A percentile compares a stretch with the other conserved stretches of the same genome.
Evolutionary conservation across 2,888 invertebrate genomes (phyloP).

Genomic region (Catocala nupta): DNA sequence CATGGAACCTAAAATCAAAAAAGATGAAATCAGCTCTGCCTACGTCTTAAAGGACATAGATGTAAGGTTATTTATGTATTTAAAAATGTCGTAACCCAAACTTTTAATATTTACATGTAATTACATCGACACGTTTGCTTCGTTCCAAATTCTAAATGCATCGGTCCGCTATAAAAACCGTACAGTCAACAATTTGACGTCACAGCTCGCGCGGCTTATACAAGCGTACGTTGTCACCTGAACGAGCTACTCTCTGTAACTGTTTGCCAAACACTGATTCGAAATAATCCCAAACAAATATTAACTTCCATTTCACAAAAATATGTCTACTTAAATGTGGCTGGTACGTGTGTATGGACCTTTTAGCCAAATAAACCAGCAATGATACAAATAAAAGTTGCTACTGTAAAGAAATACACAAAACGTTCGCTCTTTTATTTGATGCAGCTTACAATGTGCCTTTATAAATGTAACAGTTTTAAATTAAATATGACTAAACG

Average conservation of each 20-base stretch:
- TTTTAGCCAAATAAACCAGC: too few relatives aligned
- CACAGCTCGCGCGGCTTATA: slow-evolving; percentile 21
- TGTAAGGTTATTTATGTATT: too few relatives aligned
- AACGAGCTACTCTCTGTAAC: slow-evolving; percentile 26
- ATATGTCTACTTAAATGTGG: slow-evolving; percentile 22
- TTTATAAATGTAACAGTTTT: neutral
- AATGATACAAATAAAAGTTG: too few relatives aligned
- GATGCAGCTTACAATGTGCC: neutral
- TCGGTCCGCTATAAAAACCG: slow-evolving; percentile 39
- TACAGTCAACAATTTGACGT: slow-evolving; percentile 39
- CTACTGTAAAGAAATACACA: too few relatives aligned
- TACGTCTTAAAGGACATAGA: too few relatives aligned
- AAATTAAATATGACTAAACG: neutral
- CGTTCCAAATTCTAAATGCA: slow-evolving; percentile 26
- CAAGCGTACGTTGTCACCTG: slow-evolving; percentile 39
- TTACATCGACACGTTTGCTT: slow-evolving; percentile 26
- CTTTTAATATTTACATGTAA: neutral
- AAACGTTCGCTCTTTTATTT: neutral
- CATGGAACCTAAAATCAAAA: too few relatives aligned
- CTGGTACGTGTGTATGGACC: too few relatives aligned
- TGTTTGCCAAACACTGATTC: slow-evolving; percentile 60
- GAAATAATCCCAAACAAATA: slow-evolving; percentile 68
- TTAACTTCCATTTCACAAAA: slow-evolving; percentile 61
- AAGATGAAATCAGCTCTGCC: too few relatives aligned
- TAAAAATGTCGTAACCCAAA: too few relatives aligned